Conservation (phyloP, 64 coral and sea anemone species). For the Montipora efflorescens region DNA sequence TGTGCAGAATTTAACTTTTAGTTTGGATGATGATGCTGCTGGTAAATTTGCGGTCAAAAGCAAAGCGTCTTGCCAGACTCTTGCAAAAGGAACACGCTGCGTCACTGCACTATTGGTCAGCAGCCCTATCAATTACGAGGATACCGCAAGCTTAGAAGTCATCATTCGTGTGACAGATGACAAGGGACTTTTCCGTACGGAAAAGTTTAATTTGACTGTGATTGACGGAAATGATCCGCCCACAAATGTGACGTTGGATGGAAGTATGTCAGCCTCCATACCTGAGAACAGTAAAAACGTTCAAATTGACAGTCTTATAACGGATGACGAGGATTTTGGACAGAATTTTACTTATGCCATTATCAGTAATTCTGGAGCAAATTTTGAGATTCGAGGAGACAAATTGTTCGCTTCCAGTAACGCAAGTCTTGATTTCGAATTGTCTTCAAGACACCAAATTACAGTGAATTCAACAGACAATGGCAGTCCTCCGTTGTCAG, state of each 20-base stretch:
- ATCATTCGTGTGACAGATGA: slow-evolving; percentile 72
- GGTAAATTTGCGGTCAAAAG: slow-evolving; percentile 58
- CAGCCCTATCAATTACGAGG: slow-evolving; percentile 71
- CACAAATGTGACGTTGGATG: slow-evolving; percentile 75
- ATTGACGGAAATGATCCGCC: slow-evolving; percentile 81
- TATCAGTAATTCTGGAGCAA: slow-evolving; percentile 32
- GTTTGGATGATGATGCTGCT: slow-evolving; percentile 58
- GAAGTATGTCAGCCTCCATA: slow-evolving; percentile 47
- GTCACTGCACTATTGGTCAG: slow-evolving; percentile 62
- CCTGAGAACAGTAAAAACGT: slow-evolving; percentile 74
- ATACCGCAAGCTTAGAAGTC: slow-evolving; percentile 50
- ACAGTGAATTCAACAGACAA: slow-evolving; percentile 63
- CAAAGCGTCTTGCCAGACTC: slow-evolving; percentile 12
- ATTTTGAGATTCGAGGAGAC: slow-evolving; percentile 65
- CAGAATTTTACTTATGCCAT: slow-evolving; percentile 64
- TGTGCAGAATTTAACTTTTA: slow-evolving; percentile 73
- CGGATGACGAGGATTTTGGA: slow-evolving; percentile 61
- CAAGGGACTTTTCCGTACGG: slow-evolving; percentile 69
- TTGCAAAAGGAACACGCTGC: slow-evolving; percentile 36
- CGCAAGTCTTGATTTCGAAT: slow-evolving; percentile 64
- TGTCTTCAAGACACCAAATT: slow-evolving; percentile 25
- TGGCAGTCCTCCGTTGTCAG: slow-evolving; percentile 40
- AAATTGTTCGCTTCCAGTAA: slow-evolving; percentile 48
- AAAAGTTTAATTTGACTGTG: slow-evolving; percentile 68
- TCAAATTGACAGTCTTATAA: slow-evolving; percentile 60